These are phyloP conservation scores for Cryptocephalus moraei DNA, from an alignment of 2,888 invertebrate species.

Conservation along the genomic window DNA sequence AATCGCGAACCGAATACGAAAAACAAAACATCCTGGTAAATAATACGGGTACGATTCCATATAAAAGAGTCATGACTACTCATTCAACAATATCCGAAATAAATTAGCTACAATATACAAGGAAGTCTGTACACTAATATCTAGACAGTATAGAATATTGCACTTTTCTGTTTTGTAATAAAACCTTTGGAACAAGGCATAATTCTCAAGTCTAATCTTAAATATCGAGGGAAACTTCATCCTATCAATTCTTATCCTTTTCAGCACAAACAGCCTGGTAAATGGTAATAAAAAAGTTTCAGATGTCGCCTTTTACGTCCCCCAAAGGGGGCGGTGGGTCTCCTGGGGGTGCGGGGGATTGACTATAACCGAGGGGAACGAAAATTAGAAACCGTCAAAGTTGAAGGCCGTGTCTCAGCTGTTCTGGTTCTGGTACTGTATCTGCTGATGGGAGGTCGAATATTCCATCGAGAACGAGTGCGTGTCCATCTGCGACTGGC, in stretches of 20 bases:
- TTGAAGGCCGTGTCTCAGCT: conserved; percentile 33
- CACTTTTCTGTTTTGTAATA: conserved; percentile 6
- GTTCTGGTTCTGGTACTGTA: conserved; percentile 35
- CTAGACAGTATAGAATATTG: conserved; percentile 3
- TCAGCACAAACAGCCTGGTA: conserved; percentile 22
- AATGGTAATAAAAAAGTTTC: conserved; percentile 12
- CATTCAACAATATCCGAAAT: conserved; percentile 1
- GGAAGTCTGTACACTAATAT: conserved; percentile 6
- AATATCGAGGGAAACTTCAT: conserved; percentile 12
- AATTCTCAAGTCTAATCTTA: conserved; percentile 13
- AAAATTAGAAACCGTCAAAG: conserved; percentile 26
- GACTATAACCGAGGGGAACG: background rate
- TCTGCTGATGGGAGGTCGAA: conserved; percentile 30
- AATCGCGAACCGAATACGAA: no score
- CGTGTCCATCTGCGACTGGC: conserved; percentile 31
- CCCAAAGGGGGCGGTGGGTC: no score
- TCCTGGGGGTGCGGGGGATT: no score
- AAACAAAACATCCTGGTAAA: no score
- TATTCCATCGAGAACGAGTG: conserved; percentile 33
- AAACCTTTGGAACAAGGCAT: conserved; percentile 12
- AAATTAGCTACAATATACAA: conserved; percentile 10
- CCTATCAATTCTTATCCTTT: conserved; percentile 14
- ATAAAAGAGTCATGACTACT: no score
- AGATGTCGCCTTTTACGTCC: no score
- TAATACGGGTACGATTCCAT: no score